A percentile compares a stretch with the other conserved stretches of the same genome.
These are phyloP conservation scores for Plagiodera versicolora DNA, from an alignment of 2,888 invertebrate genomes.

Conservation along the genomic window DNA sequence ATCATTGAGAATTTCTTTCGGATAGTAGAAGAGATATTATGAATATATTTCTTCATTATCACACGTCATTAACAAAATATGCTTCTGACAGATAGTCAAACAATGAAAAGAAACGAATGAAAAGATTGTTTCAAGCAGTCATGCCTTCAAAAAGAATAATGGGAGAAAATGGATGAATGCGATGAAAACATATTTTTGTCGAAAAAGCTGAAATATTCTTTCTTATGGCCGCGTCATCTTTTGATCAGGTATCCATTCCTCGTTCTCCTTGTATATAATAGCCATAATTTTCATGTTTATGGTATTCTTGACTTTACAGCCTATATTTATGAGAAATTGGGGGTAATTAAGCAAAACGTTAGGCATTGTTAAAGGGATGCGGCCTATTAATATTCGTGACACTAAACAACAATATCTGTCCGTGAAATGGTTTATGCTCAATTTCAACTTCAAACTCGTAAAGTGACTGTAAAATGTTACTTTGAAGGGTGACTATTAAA, in stretches of 20 bases:
- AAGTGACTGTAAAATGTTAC: conserved; percentile 37
- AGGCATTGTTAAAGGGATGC: conserved; percentile 26
- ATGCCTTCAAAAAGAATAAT: no score
- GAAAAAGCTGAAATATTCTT: no score
- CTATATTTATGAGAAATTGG: conserved; percentile 26
- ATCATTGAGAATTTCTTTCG: no score
- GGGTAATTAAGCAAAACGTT: conserved; percentile 29
- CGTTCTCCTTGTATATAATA: neutral
- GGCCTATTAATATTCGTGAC: conserved; percentile 31
- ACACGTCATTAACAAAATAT: no score
- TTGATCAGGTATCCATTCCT: neutral
- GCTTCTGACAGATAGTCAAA: no score
- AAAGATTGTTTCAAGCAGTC: no score
- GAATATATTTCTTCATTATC: no score
- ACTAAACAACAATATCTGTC: conserved; percentile 40
- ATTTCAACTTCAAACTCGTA: conserved; percentile 31
- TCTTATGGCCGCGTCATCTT: no score
- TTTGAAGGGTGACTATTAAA: conserved; percentile 37
- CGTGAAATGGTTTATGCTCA: conserved; percentile 31
- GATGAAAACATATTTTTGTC: no score
- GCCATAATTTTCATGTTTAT: conserved; percentile 11
- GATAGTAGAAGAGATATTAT: no score
- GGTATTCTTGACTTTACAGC: conserved; percentile 3
- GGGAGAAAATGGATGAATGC: no score
- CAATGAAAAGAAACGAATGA: no score